A percentile compares a stretch with the other conserved stretches of the same genome.
These are phyloP conservation scores for Enhydra lutris DNA, from an alignment of 2,113 vertebrate species.

Conservation along the genomic window DNA sequence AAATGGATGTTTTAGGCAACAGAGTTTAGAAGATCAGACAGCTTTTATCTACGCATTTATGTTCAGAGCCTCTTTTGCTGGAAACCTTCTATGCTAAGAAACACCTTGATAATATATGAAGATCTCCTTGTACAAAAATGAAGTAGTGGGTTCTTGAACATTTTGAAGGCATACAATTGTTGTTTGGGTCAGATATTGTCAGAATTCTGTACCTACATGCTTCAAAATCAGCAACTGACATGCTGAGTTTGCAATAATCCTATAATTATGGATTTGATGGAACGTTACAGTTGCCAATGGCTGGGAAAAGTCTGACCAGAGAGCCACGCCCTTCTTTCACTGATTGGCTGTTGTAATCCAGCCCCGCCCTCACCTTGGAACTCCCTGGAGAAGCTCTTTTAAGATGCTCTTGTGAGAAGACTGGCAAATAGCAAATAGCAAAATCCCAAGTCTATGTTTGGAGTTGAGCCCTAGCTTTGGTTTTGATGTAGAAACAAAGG, in stretches of 20 bases:
- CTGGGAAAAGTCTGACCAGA: not conserved
- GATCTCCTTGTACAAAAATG: not conserved
- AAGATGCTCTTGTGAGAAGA: not conserved
- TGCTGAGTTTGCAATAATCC: conserved; percentile 33
- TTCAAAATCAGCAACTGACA: not conserved
- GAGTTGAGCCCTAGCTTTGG: not conserved
- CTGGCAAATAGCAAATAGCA: not conserved
- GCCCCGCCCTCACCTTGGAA: not conserved
- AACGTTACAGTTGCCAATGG: conserved; percentile 42
- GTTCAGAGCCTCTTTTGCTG: not conserved
- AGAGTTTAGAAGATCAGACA: not conserved
- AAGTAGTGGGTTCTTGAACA: not conserved
- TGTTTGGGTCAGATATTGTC: not conserved
- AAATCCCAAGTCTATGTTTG: not conserved
- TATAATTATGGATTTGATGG: conserved; percentile 35
- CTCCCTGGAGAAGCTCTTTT: not conserved
- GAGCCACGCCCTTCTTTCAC: not conserved
- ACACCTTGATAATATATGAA: not conserved
- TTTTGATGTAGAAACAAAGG: not conserved
- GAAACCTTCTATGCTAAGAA: not conserved
- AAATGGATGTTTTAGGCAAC: conserved; percentile 7
- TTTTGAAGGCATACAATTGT: not conserved
- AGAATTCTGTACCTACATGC: not conserved
- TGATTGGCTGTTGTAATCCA: not conserved
- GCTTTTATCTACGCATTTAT: not conserved